Percentiles rank a stretch among this genome's conserved stretches.
Conservation (phyloP, 2,888 invertebrate genomes). For the Dioctria rufipes region DNA sequence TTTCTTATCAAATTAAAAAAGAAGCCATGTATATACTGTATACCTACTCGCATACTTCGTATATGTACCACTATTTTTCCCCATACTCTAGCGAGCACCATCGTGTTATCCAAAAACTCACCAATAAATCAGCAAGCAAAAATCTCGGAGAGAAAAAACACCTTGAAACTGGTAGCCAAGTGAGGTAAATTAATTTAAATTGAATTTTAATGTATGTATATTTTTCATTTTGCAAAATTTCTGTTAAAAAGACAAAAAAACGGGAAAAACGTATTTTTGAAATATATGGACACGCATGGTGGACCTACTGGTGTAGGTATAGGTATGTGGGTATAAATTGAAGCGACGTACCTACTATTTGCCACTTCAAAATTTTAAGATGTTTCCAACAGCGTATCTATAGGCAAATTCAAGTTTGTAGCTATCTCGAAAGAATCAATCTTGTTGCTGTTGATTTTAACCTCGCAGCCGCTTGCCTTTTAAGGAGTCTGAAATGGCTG, state of each 20-base stretch:
- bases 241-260: slow-evolving; percentile 1
- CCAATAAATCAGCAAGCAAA: slow-evolving; percentile 40
- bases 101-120: slow-evolving; percentile 20
- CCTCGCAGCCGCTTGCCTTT: neutral
- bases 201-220: slow-evolving; percentile 70
- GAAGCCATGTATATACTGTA: neutral
- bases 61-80: slow-evolving; percentile 33
- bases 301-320: neutral
- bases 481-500: neutral
- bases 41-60: no score
- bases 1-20: slow-evolving; percentile 5
- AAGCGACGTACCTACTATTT: slow-evolving; percentile 21
- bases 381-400: slow-evolving; percentile 1
- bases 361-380: slow-evolving; percentile 34
- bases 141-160: slow-evolving; percentile 41
- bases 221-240: slow-evolving; percentile 64
- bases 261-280: slow-evolving; percentile 12
- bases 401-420: slow-evolving; percentile 13
- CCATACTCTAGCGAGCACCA: slow-evolving; percentile 31
- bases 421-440: slow-evolving; percentile 30
- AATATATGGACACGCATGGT: slow-evolving; percentile 34
- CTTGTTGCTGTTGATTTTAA: slow-evolving; percentile 28
- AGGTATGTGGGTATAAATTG: slow-evolving; percentile 13
- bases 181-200: slow-evolving; percentile 71
- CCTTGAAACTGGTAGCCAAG: slow-evolving; percentile 66